A percentile compares a stretch with the other conserved stretches of the same genome.
Evolutionary conservation across 2,113 vertebrate species (phyloP).

Genomic region (Calyptomena viridis): DNA sequence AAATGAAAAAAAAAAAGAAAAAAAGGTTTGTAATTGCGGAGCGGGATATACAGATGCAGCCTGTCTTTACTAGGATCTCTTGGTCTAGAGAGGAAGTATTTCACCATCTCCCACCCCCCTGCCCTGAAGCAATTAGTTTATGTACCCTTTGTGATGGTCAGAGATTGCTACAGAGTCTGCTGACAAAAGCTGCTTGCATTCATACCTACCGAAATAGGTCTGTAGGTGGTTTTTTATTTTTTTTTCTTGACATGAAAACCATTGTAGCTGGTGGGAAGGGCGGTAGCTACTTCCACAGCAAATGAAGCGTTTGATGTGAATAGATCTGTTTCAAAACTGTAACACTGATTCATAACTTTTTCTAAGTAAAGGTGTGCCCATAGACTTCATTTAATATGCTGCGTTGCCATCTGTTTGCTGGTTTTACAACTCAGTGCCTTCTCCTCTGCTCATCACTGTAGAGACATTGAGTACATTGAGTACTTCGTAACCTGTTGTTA

Average conservation of each 20-base stretch:
- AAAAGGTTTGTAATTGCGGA: neutral
- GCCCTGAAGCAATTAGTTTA: neutral
- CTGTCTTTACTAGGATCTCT: neutral
- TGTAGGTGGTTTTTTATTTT: accelerated
- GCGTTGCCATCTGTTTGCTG: neutral
- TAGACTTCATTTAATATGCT: neutral
- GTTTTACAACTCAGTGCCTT: neutral
- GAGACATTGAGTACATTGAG: neutral
- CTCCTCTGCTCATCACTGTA: neutral
- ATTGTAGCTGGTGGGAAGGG: neutral
- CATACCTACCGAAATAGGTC: neutral
- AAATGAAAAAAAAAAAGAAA: accelerated
- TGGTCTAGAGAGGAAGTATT: neutral
- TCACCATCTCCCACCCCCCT: accelerated
- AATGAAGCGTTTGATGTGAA: neutral
- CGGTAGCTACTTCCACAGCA: neutral
- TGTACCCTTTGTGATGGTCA: neutral
- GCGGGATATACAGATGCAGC: neutral
- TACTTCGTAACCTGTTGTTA: neutral
- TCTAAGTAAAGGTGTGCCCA: neutral
- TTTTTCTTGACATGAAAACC: neutral
- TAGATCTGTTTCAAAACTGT: neutral
- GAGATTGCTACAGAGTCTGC: neutral
- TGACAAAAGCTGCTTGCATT: neutral
- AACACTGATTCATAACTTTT: neutral